Evolutionary conservation across 1,140 invertebrate species (phyloP).

Genomic region (Tribolium castaneum): DNA sequence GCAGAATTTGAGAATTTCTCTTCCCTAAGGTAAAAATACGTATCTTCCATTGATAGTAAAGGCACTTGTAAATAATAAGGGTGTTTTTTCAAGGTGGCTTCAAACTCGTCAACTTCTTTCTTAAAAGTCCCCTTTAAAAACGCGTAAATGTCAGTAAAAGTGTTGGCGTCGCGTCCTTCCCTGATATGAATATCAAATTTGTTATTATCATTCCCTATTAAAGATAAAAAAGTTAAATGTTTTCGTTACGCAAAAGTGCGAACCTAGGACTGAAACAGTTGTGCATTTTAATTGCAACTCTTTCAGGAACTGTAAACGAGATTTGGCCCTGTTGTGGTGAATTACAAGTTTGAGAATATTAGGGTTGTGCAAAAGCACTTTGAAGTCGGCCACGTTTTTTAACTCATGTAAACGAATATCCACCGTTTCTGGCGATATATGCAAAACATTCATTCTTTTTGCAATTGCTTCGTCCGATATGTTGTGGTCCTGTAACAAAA

Average conservation of each 20-base stretch:
- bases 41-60: constrained; percentile 66
- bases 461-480: constrained; percentile 64
- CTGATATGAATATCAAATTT: constrained; percentile 64
- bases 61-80: constrained; percentile 67
- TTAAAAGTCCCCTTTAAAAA: constrained; percentile 57
- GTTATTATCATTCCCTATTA: constrained; percentile 27
- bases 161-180: constrained; percentile 61
- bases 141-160: constrained; percentile 53
- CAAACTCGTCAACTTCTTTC: constrained; percentile 55
- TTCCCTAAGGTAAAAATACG: constrained; percentile 64
- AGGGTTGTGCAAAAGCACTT: constrained; percentile 65
- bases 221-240: background rate
- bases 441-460: constrained; percentile 65
- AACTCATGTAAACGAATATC: constrained; percentile 65
- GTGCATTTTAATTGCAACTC: constrained; percentile 65
- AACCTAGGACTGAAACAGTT: constrained; percentile 64
- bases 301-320: constrained; percentile 65
- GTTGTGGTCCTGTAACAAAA: constrained; percentile 59
- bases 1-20: constrained; percentile 63
- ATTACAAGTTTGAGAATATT: constrained; percentile 67
- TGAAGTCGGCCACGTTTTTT: constrained; percentile 65
- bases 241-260: constrained; percentile 51
- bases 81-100: constrained; percentile 65
- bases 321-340: constrained; percentile 64
- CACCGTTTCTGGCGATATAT: constrained; percentile 63